Conservation (phyloP, 2,888 invertebrate genomes). For the Drosophila recens region DNA sequence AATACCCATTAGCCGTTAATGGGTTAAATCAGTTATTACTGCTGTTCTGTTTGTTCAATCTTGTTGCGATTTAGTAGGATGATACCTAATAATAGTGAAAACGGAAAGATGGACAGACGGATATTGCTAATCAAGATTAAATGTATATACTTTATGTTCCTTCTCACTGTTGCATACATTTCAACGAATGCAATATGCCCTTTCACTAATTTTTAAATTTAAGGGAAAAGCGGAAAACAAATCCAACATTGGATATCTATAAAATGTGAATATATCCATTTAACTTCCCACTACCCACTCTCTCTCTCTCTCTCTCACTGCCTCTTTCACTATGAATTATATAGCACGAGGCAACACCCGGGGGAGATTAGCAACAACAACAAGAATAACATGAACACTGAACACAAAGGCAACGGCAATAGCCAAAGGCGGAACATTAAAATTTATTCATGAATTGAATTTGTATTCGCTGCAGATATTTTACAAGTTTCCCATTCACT, state of each 20-base stretch:
- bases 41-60: too few relatives aligned
- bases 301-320: not conserved
- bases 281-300: not conserved
- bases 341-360: constrained; percentile 13
- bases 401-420: constrained; percentile 26
- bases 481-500: constrained; percentile 67
- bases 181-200: too few relatives aligned
- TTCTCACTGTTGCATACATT: too few relatives aligned
- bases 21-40: too few relatives aligned
- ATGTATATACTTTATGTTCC: too few relatives aligned
- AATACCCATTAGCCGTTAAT: too few relatives aligned
- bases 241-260: constrained; percentile 24
- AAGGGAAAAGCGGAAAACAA: constrained; percentile 14
- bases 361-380: constrained; percentile 32
- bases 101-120: too few relatives aligned
- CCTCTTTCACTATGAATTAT: constrained; percentile 13
- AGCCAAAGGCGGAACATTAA: constrained; percentile 61
- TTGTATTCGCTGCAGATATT: constrained; percentile 80
- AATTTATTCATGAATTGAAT: constrained; percentile 83
- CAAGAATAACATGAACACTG: constrained; percentile 18
- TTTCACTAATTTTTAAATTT: too few relatives aligned
- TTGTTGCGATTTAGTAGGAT: too few relatives aligned
- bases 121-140: too few relatives aligned
- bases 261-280: constrained; percentile 5
- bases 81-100: too few relatives aligned